Evolutionary conservation across 2,113 vertebrate genomes (phyloP).

Genomic region (Sinosuthora webbiana): DNA sequence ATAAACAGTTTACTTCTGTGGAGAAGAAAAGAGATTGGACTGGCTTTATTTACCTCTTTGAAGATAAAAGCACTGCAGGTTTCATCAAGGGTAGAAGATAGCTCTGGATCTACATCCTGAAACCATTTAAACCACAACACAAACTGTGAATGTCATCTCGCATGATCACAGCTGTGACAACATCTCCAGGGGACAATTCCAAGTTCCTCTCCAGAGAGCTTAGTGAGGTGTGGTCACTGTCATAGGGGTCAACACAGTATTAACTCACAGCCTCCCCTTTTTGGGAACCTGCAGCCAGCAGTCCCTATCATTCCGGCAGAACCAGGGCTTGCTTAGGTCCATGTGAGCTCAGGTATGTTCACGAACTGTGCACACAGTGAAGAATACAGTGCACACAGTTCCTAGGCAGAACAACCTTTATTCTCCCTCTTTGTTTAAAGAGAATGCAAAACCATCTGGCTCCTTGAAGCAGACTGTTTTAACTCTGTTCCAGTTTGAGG

Average conservation of each 20-base stretch:
- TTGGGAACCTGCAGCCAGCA: background rate
- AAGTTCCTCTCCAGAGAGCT: background rate
- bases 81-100: background rate
- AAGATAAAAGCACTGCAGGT: background rate
- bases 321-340: background rate
- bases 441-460: background rate
- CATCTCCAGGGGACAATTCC: background rate
- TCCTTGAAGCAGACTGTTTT: background rate
- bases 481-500: background rate
- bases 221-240: background rate
- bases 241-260: background rate
- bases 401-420: background rate
- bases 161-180: accelerated
- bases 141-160: background rate
- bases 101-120: background rate
- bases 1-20: background rate
- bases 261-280: background rate
- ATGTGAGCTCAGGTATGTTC: background rate
- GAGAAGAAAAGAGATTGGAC: background rate
- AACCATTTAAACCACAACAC: background rate
- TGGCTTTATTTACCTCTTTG: background rate
- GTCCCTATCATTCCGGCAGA: background rate
- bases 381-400: background rate
- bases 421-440: background rate
- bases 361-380: background rate